Evolutionary conservation across 2,113 vertebrate genomes (phyloP).

Genomic region (Athene cunicularia): DNA sequence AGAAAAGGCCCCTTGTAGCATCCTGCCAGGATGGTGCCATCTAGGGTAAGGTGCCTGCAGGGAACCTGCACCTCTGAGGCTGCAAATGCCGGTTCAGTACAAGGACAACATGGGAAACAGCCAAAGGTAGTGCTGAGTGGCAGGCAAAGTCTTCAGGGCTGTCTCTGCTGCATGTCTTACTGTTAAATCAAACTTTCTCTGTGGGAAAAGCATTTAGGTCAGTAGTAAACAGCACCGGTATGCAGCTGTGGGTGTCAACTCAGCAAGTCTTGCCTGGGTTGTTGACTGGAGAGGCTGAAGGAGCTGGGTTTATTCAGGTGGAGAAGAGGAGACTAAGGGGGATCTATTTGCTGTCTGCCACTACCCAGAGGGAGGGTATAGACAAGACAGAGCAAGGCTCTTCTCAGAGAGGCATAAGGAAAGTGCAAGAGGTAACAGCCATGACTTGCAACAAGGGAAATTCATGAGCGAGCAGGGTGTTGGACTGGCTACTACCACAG

Average conservation of each 20-base stretch:
- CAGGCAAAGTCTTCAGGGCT: neutral
- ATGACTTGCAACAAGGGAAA: neutral
- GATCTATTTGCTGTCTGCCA: neutral
- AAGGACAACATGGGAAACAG: neutral
- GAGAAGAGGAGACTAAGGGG: neutral
- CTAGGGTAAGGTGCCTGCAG: neutral
- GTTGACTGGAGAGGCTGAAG: neutral
- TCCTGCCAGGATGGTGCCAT: neutral
- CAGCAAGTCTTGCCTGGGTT: neutral
- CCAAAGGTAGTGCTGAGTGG: neutral
- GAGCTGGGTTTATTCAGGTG: neutral
- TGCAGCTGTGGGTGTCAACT: neutral
- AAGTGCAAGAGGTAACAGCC: neutral
- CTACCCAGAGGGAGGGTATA: neutral
- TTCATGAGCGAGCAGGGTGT: neutral
- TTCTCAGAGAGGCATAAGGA: neutral
- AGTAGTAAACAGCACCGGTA: neutral
- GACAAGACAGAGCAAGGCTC: neutral
- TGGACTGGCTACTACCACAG: neutral
- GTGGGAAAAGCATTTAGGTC: neutral
- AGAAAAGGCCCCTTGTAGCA: neutral
- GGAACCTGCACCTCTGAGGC: neutral
- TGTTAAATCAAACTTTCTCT: neutral
- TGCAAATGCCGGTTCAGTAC: neutral
- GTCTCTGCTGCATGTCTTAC: neutral